Evolutionary conservation across 2,888 invertebrate genomes (phyloP).

Genomic region (Leucania comma): DNA sequence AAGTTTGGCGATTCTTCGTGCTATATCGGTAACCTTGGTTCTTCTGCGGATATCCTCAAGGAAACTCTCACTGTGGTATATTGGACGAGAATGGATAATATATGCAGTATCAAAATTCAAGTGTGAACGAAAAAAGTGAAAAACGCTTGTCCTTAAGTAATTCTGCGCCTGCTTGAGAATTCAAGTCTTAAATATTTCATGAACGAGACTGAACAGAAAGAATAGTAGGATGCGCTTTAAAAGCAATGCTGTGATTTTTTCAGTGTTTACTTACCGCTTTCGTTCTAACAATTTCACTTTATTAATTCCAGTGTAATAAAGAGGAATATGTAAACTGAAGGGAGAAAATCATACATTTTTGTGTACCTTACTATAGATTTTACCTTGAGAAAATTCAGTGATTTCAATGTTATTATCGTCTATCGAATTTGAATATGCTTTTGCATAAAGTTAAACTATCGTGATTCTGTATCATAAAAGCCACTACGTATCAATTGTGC

Average conservation of each 20-base stretch:
- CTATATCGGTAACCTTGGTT: too few relatives aligned
- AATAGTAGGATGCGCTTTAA: constrained; percentile 18
- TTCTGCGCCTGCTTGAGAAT: constrained; percentile 1
- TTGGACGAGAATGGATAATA: too few relatives aligned
- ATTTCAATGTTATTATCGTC: constrained; percentile 4
- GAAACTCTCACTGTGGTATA: too few relatives aligned
- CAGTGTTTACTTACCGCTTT: constrained; percentile 3
- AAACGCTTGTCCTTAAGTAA: constrained; percentile 12
- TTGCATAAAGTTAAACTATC: constrained; percentile 9
- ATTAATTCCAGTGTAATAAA: constrained; percentile 5
- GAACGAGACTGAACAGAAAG: constrained; percentile 24
- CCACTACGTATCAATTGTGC: neutral
- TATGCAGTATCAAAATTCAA: neutral
- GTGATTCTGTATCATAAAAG: neutral
- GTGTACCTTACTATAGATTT: neutral
- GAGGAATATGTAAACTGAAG: neutral
- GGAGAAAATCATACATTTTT: neutral
- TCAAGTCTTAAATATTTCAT: constrained; percentile 37
- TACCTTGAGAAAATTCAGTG: neutral
- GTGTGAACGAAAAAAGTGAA: constrained; percentile 3
- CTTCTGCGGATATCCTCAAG: too few relatives aligned
- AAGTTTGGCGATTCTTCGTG: too few relatives aligned
- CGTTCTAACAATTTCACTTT: constrained; percentile 12
- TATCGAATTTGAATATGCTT: constrained; percentile 19
- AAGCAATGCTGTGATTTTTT: constrained; percentile 9